phyloP scores from a whole-genome alignment of 2,888 invertebrate species.

The Drosophila stalkeri region DNA sequence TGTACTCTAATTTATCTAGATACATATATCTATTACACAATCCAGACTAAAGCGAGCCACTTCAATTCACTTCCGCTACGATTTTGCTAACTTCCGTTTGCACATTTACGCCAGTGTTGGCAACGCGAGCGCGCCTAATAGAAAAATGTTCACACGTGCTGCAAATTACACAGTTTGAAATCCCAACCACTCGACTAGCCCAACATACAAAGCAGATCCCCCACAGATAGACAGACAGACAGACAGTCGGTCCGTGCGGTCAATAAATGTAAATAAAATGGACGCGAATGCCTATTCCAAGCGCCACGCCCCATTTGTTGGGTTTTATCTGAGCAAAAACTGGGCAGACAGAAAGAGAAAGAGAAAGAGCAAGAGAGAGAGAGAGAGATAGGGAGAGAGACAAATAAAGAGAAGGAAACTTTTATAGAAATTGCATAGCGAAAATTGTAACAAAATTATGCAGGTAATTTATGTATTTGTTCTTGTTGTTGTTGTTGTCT shows the following conservation, averaged over 20 bases:
- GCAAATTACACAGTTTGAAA: constrained; percentile 61
- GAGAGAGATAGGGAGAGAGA: background rate
- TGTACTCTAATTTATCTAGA: constrained; percentile 10
- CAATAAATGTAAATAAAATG: constrained; percentile 74
- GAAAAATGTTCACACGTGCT: constrained; percentile 73
- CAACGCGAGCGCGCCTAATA: constrained; percentile 55
- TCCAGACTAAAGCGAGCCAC: constrained; percentile 29
- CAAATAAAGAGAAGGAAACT: constrained; percentile 10
- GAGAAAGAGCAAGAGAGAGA: background rate
- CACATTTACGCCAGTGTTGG: constrained; percentile 57
- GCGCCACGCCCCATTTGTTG: constrained; percentile 52
- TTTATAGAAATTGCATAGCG: constrained; percentile 55
- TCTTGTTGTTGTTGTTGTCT: constrained; percentile 6
- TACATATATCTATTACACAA: constrained; percentile 42
- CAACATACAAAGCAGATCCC: constrained; percentile 3
- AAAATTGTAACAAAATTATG: constrained; percentile 65
- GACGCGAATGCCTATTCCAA: constrained; percentile 35
- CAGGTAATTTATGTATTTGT: constrained; percentile 69
- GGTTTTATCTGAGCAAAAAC: constrained; percentile 26
- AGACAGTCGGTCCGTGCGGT: constrained; percentile 50
- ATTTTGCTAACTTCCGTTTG: constrained; percentile 54
- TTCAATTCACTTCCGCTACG: constrained; percentile 59
- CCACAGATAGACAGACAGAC: background rate
- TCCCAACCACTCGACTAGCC: constrained; percentile 23
- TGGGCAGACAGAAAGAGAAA: background rate